These are phyloP conservation scores for Nannospalax galili DNA, from an alignment of 2,113 vertebrate genomes.

Conservation along the genomic window DNA sequence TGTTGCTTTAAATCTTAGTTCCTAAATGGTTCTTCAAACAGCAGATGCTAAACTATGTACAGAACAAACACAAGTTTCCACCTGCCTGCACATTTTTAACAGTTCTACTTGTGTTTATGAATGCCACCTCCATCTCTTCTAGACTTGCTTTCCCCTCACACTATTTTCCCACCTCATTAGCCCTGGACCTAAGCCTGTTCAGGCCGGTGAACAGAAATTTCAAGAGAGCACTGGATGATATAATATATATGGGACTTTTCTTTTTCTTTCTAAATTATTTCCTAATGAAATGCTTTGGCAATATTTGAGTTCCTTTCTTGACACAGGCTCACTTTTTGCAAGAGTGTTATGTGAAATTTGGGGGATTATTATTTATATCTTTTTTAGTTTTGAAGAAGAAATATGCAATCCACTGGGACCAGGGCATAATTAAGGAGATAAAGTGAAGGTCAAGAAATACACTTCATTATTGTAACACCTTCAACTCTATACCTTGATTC, in stretches of 20 bases:
- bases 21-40: slow-evolving; percentile 59
- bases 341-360: not conserved
- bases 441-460: not conserved
- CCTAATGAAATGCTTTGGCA: not conserved
- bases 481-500: rapidly evolving
- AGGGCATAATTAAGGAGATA: not conserved
- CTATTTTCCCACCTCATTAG: not conserved
- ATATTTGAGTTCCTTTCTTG: not conserved
- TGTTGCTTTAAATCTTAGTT: slow-evolving; percentile 61
- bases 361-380: not conserved
- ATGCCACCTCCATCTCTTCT: not conserved
- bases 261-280: slow-evolving; percentile 5
- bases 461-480: not conserved
- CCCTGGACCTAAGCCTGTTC: not conserved
- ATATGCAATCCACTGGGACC: not conserved
- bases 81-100: not conserved
- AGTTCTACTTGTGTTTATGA: not conserved
- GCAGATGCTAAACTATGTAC: slow-evolving; percentile 48
- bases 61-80: not conserved
- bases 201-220: not conserved
- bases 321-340: not conserved
- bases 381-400: not conserved
- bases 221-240: not conserved
- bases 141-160: not conserved
- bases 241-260: not conserved